Evolutionary conservation across 2,113 vertebrate genomes (phyloP).

Genomic region (Zapus hudsonius): DNA sequence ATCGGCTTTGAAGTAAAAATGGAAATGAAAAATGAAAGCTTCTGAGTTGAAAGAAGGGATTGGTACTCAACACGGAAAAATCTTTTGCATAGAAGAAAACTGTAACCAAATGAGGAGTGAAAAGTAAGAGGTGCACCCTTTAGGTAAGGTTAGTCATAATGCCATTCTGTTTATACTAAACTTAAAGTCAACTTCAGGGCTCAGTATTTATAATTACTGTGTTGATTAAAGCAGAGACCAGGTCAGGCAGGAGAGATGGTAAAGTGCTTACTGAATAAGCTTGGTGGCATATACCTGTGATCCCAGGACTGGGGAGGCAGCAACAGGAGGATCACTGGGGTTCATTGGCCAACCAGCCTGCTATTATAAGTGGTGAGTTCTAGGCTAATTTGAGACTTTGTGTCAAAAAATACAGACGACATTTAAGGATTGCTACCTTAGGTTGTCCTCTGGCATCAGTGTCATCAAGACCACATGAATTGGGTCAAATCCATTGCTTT

Average conservation of each 20-base stretch:
- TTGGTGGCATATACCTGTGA: no score
- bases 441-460: no score
- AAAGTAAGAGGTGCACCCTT: background rate
- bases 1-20: constrained; percentile 23
- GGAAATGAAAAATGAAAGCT: background rate
- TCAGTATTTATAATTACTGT: background rate
- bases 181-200: background rate
- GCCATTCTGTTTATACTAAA: background rate
- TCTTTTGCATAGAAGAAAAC: background rate
- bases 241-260: no score
- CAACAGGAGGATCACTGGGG: no score
- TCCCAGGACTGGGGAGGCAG: no score
- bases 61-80: background rate
- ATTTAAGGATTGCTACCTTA: no score
- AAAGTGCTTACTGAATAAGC: no score
- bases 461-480: no score
- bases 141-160: background rate
- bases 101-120: background rate
- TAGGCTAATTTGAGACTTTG: no score
- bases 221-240: background rate
- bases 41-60: constrained; percentile 8
- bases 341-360: no score
- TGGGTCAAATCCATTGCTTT: background rate
- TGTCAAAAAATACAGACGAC: no score
- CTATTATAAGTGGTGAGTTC: no score